A percentile compares a stretch with the other conserved stretches of the same genome.
phyloP scores from a whole-genome alignment of 2,888 invertebrate genomes.

The Diplolepis rosae region DNA sequence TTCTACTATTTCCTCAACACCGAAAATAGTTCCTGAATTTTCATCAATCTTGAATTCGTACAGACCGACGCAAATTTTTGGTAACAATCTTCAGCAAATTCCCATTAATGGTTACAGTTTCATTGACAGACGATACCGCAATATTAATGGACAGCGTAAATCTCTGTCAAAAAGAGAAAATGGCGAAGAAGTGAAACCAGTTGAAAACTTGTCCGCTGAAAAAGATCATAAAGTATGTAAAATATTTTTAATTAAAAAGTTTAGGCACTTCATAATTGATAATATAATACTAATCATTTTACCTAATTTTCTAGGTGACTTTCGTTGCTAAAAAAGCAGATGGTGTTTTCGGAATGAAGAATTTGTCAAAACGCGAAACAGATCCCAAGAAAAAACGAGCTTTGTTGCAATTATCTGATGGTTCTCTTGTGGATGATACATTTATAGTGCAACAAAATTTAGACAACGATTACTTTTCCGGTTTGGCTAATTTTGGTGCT shows the following conservation, averaged over 20 bases:
- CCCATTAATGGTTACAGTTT: constrained; percentile 52
- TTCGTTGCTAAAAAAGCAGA: neutral
- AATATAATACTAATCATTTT: neutral
- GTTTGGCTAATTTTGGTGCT: constrained; percentile 82
- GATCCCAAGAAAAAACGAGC: constrained; percentile 78
- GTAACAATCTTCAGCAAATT: constrained; percentile 49
- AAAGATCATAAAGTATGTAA: neutral
- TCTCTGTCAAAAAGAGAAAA: constrained; percentile 47
- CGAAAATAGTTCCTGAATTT: constrained; percentile 42
- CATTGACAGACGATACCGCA: constrained; percentile 60
- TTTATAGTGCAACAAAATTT: constrained; percentile 73
- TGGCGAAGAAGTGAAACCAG: constrained; percentile 34
- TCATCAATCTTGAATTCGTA: constrained; percentile 38
- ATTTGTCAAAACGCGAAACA: constrained; percentile 40
- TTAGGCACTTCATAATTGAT: no score
- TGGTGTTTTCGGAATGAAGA: constrained; percentile 7
- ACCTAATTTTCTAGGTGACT: neutral
- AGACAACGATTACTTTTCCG: constrained; percentile 77
- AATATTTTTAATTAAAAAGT: no score
- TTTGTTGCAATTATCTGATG: constrained; percentile 80
- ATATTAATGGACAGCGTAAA: constrained; percentile 60
- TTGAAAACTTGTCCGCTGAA: neutral
- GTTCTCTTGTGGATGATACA: constrained; percentile 81
- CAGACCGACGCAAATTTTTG: constrained; percentile 50
- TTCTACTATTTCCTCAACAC: constrained; percentile 27